Evolutionary conservation across 2,888 invertebrate species (phyloP), one percentile per base, ranked within the genome.

Genomic region (Tuta absoluta): DNA sequence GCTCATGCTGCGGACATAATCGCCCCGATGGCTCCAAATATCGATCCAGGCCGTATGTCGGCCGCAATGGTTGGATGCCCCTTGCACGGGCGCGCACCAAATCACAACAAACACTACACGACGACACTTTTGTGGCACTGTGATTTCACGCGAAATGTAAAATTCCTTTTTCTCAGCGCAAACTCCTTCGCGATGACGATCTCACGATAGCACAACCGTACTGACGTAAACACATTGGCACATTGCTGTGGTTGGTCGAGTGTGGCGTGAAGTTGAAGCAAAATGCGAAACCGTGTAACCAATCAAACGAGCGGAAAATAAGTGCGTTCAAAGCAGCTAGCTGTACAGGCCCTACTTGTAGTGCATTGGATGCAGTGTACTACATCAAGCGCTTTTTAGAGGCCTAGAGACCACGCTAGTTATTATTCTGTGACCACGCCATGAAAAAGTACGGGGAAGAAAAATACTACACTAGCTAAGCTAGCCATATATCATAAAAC

Each of bases 41-140:
- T 89, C 78, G 89, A 90, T 89, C 85, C 75, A 84, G 80, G 80
- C 82, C 74, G 75, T 74, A 76, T 72, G 72, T 70, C 71, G 80
- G 76, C 76, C 72, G 68, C 70, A 66, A 57, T 17, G 33, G 41
- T 60, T 14, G 59, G 11, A 65, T 65, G 71, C 72, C 75, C 69
- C 73, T 75, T 68, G 68, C 75, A 66, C 72, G 75, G 69, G 51
- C 64, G 64, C 67, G 62, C 73, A 75, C 77, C 71, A 69, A 68
- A 72, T 73, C 75, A 75, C 73, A 72, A 72, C 68, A 76, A 72
- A 63, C 84, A 81, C 81, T 76, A 75, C 85, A 87, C 87, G 80
- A 75, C 73, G 76, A 80, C 87, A 85, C 85, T 79, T 71, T 74
- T 72, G 63, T 70, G 71, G 66, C 56, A 56, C 56, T 56, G 12